phyloP scores from a whole-genome alignment of 30 jellyfish, hydroid and myxozoan genomes.

The Mastigias papua region DNA sequence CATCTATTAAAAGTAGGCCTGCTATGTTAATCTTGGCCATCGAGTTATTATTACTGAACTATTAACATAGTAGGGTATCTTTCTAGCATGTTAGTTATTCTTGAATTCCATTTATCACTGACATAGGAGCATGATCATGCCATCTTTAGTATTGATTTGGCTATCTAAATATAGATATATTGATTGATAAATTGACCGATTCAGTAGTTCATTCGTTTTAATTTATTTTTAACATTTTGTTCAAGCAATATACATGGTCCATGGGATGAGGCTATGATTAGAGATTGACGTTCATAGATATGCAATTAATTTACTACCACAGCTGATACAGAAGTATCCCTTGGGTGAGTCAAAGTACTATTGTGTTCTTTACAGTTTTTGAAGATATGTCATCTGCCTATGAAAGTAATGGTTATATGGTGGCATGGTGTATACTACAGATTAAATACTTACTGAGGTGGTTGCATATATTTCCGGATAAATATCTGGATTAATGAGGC shows the following conservation, averaged over 20 bases:
- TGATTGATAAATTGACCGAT: too few relatives aligned
- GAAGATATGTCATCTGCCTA: neutral
- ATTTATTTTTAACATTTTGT: neutral
- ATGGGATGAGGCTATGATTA: constrained; percentile 96
- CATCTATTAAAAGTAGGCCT: neutral
- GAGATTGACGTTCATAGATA: neutral
- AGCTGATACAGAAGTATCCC: neutral
- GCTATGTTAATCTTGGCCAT: neutral
- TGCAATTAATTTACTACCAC: neutral
- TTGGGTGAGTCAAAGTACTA: neutral
- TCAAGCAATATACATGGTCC: constrained; percentile 96
- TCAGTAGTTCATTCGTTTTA: neutral
- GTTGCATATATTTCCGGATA: too few relatives aligned
- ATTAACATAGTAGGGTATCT: too few relatives aligned
- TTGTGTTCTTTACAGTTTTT: neutral
- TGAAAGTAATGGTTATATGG: neutral
- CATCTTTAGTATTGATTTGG: too few relatives aligned
- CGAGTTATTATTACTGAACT: too few relatives aligned
- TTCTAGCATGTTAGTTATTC: too few relatives aligned
- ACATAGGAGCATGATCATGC: too few relatives aligned
- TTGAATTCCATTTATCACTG: too few relatives aligned
- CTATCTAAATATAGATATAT: too few relatives aligned
- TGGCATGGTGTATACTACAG: too few relatives aligned
- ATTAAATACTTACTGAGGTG: too few relatives aligned
- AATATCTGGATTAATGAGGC: too few relatives aligned